Base-by-base conservation (phyloP, 2,888 invertebrate species). In the Epinotia nisella region DNA sequence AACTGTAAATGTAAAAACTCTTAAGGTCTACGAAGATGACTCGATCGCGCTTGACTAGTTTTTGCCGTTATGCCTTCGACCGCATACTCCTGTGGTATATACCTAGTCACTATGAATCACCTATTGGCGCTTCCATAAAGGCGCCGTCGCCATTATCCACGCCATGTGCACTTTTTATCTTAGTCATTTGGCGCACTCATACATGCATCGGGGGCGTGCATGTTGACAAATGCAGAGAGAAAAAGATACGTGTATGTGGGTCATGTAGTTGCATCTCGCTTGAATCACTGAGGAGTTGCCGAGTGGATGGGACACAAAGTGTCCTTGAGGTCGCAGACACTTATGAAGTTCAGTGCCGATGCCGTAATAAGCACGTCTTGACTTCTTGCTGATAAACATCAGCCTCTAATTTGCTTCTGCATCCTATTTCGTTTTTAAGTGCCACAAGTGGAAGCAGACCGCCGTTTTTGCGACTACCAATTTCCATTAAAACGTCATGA, bases 401-500 rank as follows among this genome's bases (percentile, higher is more conserved):
- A 35, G 65, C 49, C 51, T 62, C 67, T 64, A 56, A 64, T 64
- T 73, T 59, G 73, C 69, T 69, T 64, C 62, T 68, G 61, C 24
- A 64, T 56, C 41, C 41, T 60, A 62, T 19, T 60, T 49, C 49
- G 67, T 67, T 68, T 35, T 39, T 41, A 73, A 72, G 29, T 67
- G 60, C 21, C 61, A 58, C 68, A 68, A 73, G 73, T 73, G 73
- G 73, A 61, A 62, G 21, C 61, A 21, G 39, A 35, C 15, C 15
- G 58, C 35, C 17, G 58, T 64, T 73, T 62, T 73, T 64, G 62
- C 73, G 59, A 73, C 73, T 41, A 73, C 39, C 58, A 51, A 64
- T 69, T 62, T 69, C 68, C 69, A 73, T 73, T 73, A 73, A 73
- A 69, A 69, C 58, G 73, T 73, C 73, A 56, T 55, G 17, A 73